phyloP scores from a whole-genome alignment of 2,888 invertebrate genomes.

The Anthrax anthrax region DNA sequence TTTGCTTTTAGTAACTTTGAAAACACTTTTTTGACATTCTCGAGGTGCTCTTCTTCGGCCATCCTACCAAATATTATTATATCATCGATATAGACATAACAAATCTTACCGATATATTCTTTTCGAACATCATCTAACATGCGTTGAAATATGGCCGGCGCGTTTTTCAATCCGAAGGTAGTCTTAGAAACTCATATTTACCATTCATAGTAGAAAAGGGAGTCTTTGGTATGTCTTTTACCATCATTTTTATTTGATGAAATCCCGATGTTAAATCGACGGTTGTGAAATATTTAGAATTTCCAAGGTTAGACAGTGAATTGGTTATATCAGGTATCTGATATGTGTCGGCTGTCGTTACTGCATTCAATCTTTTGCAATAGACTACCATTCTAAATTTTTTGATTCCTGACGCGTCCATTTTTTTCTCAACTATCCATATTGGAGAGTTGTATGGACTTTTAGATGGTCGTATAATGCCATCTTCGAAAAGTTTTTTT shows the following conservation, averaged over 20 bases:
- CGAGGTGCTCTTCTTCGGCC: background rate
- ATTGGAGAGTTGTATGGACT: background rate
- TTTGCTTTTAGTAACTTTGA: background rate
- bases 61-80: background rate
- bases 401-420: background rate
- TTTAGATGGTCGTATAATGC: slow-evolving; percentile 1
- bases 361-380: background rate
- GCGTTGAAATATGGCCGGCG: slow-evolving; percentile 1
- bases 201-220: background rate
- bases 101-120: background rate
- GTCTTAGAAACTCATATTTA: too few species aligned
- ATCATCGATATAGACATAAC: slow-evolving; percentile 1
- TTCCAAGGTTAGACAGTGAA: background rate
- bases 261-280: slow-evolving; percentile 1
- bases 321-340: background rate
- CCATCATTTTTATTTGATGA: too few species aligned
- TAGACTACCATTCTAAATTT: slow-evolving; percentile 1
- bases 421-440: too few species aligned
- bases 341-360: background rate
- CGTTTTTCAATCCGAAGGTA: too few species aligned
- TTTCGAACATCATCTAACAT: slow-evolving; percentile 3
- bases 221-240: background rate
- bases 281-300: too few species aligned
- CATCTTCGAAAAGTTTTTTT: background rate
- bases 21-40: background rate